These are phyloP conservation scores for Coptodon rendalli DNA, from an alignment of 2,113 vertebrate species.

Conservation along the genomic window DNA sequence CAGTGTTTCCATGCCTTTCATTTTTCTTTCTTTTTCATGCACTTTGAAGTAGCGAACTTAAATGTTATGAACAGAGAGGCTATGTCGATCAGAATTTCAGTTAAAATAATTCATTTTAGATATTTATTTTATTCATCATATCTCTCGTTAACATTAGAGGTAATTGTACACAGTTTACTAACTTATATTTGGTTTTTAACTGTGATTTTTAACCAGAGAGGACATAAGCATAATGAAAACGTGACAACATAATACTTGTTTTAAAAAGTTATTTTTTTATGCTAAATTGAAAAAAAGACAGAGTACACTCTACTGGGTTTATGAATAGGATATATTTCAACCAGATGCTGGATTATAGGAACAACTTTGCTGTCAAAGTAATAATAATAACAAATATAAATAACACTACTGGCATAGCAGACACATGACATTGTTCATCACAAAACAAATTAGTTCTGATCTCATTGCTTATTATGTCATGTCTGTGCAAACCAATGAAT, in stretches of 20 bases:
- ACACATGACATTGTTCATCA: conserved; percentile 2
- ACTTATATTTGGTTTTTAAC: not conserved
- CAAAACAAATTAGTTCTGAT: conserved; percentile 57
- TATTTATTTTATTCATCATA: not conserved
- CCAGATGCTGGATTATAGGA: not conserved
- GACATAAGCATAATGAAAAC: not conserved
- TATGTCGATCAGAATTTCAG: not conserved
- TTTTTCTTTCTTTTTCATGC: not conserved
- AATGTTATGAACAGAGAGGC: not conserved
- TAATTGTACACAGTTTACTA: not conserved
- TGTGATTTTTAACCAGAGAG: not conserved
- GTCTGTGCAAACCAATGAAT: conserved; percentile 35
- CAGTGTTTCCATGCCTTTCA: not conserved
- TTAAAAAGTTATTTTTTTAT: not conserved
- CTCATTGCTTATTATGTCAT: conserved; percentile 68
- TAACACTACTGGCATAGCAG: not conserved
- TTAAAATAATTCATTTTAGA: not conserved
- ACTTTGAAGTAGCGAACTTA: not conserved
- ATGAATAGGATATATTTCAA: not conserved
- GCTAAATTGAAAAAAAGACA: not conserved
- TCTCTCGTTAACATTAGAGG: not conserved
- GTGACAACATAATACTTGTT: not conserved
- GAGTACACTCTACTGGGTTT: not conserved
- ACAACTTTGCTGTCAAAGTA: not conserved
- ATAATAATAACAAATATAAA: conserved; percentile 17